phyloP scores from a whole-genome alignment of 92 coral and sea anemone species.

The Epizoanthus ramosus region DNA sequence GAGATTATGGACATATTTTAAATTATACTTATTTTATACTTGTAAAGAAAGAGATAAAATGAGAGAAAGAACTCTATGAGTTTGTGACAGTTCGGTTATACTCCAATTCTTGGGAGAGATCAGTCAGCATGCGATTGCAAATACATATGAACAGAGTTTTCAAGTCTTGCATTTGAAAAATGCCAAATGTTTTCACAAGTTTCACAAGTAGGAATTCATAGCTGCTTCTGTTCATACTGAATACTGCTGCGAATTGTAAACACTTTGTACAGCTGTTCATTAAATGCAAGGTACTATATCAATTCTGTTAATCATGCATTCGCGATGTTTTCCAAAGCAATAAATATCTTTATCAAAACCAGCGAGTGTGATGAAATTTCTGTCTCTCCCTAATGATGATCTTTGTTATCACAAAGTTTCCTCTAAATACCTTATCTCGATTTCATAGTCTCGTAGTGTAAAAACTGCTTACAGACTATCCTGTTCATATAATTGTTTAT shows the following conservation, averaged over 20 bases:
- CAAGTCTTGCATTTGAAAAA: conserved; percentile 35
- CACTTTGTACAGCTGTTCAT: conserved; percentile 12
- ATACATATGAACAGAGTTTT: background rate
- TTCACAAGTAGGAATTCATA: background rate
- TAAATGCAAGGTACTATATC: background rate
- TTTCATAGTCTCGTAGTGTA: background rate
- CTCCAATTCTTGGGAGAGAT: conserved; percentile 16
- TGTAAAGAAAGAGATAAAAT: conserved; percentile 31
- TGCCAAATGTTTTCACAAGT: conserved; percentile 9
- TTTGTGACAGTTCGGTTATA: conserved; percentile 12
- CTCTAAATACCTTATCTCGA: background rate
- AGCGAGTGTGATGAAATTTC: background rate
- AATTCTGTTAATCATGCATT: background rate
- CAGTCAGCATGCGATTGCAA: background rate
- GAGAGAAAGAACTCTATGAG: conserved; percentile 29
- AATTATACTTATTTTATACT: conserved; percentile 43
- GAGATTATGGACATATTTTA: conserved; percentile 32
- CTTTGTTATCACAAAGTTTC: background rate
- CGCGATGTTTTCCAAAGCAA: conserved; percentile 5
- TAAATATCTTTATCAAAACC: conserved; percentile 8
- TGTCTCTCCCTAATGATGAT: background rate
- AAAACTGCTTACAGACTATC: background rate
- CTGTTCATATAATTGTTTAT: no score
- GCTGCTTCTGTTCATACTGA: background rate
- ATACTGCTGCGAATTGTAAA: conserved; percentile 6